These are phyloP conservation scores for Bombyx huttoni DNA, from an alignment of 2,888 invertebrate species.

Conservation along the genomic window DNA sequence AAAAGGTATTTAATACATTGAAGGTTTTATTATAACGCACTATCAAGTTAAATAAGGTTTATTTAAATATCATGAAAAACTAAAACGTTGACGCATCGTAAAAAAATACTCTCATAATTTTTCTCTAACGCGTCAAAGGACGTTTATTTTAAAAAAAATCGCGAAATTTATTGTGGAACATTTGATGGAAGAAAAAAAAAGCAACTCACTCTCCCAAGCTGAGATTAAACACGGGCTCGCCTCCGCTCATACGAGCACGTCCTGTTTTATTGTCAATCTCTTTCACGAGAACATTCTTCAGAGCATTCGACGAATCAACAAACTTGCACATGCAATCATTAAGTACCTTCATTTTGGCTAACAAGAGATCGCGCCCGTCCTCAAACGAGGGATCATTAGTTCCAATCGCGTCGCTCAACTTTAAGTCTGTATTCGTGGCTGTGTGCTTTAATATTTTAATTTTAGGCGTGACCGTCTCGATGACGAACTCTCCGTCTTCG, in stretches of 20 bases:
- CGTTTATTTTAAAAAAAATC: no score
- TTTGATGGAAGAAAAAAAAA: neutral
- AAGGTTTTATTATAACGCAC: no score
- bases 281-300: constrained; percentile 45
- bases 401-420: constrained; percentile 33
- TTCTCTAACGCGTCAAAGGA: no score
- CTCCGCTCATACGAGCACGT: constrained; percentile 19
- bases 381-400: constrained; percentile 25
- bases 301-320: constrained; percentile 45
- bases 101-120: no score
- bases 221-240: constrained; percentile 34
- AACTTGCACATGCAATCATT: constrained; percentile 58
- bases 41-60: no score
- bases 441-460: constrained; percentile 49
- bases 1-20: no score
- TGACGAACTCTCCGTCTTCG: constrained; percentile 47
- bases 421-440: constrained; percentile 39
- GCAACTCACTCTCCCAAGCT: constrained; percentile 46
- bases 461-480: constrained; percentile 46
- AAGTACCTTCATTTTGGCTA: constrained; percentile 46
- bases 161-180: neutral
- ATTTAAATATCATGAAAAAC: no score
- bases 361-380: constrained; percentile 27
- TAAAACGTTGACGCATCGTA: no score
- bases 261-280: constrained; percentile 34